Evolutionary conservation across 2,797 vertebrate genomes (phyloP), one percentile per base, ranked within the genome.

Genomic region (Trematomus bernacchii): DNA sequence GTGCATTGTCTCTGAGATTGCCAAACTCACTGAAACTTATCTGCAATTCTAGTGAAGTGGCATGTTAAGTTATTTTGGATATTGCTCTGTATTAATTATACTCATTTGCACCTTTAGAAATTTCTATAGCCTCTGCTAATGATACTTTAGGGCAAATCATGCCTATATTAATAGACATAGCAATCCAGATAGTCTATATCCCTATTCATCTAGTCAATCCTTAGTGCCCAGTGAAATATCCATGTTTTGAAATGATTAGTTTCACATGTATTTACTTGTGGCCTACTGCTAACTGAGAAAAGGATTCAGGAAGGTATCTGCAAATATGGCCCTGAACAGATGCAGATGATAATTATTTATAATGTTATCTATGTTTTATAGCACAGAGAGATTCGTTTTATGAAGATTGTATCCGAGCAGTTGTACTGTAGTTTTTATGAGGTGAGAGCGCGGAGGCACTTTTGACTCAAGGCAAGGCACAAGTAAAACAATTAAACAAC

Each of bases 1-100:
- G 43, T 57, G 52, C 69, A 76, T 53, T 84, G 30, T 75, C 73
- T 66, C 43, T 50, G 14, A 73, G 33, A 37, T 73, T 61, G 51
- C 55, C 55, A 50, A 44, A 52, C 55, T 21, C 16, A 51, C 27
- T 27, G 30, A 27, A 74, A 59, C 67, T 27, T 68, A 65, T 73
- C 50, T 72, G 16, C 67, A 73, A 52, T 70, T 60, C 43, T 68
- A 65, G 48, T 58, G 66, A 79, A 59, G 37, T 2, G 13, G 40
- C 30, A 68, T 14, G 51, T 66, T 37, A 57, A 61, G 68, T 84
- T 76, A 62, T 61, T 12, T 65, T 50, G 61, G 42, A 63, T 61
- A 30, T 62, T 66, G 11, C 18, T 66, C 27, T 65, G 10, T 62
- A 21, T 27, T 77, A 68, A 71, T 69, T 77, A 52, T 60, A 52